A percentile compares a stretch with the other conserved stretches of the same genome.
Evolutionary conservation across 2,797 vertebrate genomes (phyloP).

Genomic region (Anniella stebbinsi): DNA sequence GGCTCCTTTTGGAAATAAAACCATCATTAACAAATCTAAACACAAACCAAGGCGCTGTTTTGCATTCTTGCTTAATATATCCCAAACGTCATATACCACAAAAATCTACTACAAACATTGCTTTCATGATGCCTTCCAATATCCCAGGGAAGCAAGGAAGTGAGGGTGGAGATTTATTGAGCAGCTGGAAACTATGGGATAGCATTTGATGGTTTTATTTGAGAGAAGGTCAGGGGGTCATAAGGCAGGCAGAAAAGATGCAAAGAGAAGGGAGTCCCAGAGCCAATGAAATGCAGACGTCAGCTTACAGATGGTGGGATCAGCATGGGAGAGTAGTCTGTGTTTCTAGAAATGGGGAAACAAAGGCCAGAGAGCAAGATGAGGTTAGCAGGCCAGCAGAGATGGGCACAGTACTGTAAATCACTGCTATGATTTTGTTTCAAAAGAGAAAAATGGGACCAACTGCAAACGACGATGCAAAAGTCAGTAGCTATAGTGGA

Average conservation of each 20-base stretch:
- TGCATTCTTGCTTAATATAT: not conserved
- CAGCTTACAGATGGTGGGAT: conserved; percentile 15
- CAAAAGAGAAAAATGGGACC: not conserved
- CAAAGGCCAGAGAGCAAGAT: not conserved
- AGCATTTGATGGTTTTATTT: conserved; percentile 70
- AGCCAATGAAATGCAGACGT: conserved; percentile 46
- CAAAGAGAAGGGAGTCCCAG: conserved; percentile 36
- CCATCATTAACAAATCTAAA: not conserved
- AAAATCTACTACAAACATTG: conserved; percentile 39
- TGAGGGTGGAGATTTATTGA: conserved; percentile 53
- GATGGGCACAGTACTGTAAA: conserved; percentile 32
- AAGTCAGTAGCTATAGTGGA: conserved; percentile 4
- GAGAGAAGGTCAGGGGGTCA: conserved; percentile 62
- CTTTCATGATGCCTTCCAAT: conserved; percentile 58
- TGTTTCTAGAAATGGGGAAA: not conserved
- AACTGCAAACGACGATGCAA: not conserved
- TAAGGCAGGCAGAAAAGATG: conserved; percentile 47
- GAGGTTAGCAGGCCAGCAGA: conserved; percentile 29
- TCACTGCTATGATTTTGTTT: conserved; percentile 37
- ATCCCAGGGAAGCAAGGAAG: conserved; percentile 38
- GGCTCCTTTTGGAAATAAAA: not conserved
- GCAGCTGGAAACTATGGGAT: conserved; percentile 44
- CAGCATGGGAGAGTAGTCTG: not conserved
- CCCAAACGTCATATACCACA: not conserved
- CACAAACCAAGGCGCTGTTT: not conserved